Percentiles rank a stretch among this genome's conserved stretches.
Conservation (phyloP, 2,113 vertebrate species). For the Carollia perspicillata region DNA sequence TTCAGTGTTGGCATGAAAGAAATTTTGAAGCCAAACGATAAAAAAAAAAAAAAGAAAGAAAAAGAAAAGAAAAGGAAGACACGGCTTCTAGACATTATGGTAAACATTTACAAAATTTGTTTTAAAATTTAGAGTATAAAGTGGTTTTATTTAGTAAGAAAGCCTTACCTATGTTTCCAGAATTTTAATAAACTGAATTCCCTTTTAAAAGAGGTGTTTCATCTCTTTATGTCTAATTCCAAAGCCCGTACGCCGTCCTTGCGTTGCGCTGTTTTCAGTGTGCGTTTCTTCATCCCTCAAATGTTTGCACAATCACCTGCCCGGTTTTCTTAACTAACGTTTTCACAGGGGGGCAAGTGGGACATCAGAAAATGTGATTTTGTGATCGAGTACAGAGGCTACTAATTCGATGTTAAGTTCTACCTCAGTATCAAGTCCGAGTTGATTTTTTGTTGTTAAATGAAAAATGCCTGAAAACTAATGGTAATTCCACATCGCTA, state of each 20-base stretch:
- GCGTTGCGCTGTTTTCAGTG: not conserved
- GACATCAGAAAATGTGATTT: not conserved
- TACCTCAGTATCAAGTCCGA: not conserved
- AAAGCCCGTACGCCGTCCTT: not conserved
- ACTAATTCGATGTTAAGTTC: not conserved
- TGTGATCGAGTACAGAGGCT: not conserved
- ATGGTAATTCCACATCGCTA: not conserved
- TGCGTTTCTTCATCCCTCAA: not conserved
- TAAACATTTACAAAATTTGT: not conserved
- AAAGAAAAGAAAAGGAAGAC: not conserved
- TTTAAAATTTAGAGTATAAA: not conserved
- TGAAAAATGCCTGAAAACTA: conserved; percentile 32
- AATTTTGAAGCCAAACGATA: not conserved
- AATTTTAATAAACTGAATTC: conserved; percentile 6
- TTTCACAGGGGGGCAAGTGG: not conserved
- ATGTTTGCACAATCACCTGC: not conserved
- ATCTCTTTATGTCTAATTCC: not conserved
- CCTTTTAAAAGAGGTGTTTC: not conserved
- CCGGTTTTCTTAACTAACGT: not conserved
- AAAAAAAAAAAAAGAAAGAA: not conserved
- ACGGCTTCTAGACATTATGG: not conserved
- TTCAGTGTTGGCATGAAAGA: not conserved
- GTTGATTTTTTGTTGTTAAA: not conserved
- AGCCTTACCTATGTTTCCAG: not conserved
- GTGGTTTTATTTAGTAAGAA: not conserved